A percentile compares a stretch with the other conserved stretches of the same genome.
phyloP scores from a whole-genome alignment of 2,797 vertebrate genomes.

The Agapornis canus region DNA sequence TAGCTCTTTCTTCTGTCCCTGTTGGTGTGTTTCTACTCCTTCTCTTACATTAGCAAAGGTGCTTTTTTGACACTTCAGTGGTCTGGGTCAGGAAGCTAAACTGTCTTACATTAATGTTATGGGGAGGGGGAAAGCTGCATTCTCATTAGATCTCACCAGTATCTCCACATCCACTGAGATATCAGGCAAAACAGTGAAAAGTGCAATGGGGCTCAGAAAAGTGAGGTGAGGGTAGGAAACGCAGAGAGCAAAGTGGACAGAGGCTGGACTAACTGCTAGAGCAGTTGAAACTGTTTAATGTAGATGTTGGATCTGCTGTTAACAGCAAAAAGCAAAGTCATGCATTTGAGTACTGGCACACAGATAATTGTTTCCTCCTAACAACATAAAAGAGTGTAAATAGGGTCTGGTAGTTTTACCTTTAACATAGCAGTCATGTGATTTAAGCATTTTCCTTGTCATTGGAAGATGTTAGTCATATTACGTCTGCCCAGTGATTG shows the following conservation, averaged over 20 bases:
- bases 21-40: background rate
- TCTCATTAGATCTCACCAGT: background rate
- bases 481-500: rapidly evolving
- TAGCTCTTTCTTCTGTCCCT: background rate
- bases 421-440: background rate
- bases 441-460: background rate
- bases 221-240: background rate
- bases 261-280: background rate
- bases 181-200: background rate
- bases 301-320: background rate
- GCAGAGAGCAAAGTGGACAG: background rate
- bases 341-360: background rate
- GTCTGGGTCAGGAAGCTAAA: background rate
- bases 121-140: background rate
- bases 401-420: background rate
- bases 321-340: background rate
- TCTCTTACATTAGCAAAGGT: background rate
- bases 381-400: background rate
- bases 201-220: rapidly evolving
- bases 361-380: background rate
- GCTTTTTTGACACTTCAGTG: background rate
- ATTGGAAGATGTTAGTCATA: background rate
- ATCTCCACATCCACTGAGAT: background rate
- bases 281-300: background rate
- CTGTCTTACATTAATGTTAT: background rate